phyloP scores from a whole-genome alignment of 2,797 vertebrate species.

The Galaxias olidus region DNA sequence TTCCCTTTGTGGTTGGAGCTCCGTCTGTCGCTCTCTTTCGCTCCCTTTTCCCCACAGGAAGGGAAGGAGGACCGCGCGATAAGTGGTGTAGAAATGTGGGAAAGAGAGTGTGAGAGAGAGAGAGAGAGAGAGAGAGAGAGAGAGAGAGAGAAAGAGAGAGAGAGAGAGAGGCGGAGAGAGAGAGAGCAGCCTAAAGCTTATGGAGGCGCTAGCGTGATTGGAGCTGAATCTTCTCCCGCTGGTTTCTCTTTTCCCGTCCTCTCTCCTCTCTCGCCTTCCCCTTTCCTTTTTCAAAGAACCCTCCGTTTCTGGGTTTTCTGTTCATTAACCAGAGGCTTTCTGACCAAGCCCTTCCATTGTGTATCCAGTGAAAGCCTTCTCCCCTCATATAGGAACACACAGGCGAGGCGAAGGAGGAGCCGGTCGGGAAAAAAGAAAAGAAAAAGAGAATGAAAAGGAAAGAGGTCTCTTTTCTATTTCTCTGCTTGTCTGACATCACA shows the following conservation, averaged over 20 bases:
- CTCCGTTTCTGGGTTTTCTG: slow-evolving; percentile 43
- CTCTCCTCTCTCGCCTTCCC: slow-evolving; percentile 33
- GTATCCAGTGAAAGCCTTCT: slow-evolving; percentile 36
- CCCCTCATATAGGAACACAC: slow-evolving; percentile 24
- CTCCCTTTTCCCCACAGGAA: slow-evolving; percentile 1
- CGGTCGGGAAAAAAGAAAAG: too few relatives aligned
- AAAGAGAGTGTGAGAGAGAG: background rate
- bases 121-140: slow-evolving; percentile 5
- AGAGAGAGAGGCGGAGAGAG: slow-evolving; percentile 12
- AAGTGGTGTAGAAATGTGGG: background rate
- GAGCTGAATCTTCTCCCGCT: slow-evolving; percentile 19
- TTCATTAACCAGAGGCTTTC: slow-evolving; percentile 53
- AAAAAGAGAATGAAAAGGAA: slow-evolving; percentile 6
- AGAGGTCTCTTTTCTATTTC: slow-evolving; percentile 17
- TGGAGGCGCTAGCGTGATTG: too few relatives aligned
- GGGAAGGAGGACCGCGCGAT: too few relatives aligned
- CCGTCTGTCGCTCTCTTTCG: background rate
- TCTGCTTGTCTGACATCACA: slow-evolving; percentile 41
- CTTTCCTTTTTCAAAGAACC: slow-evolving; percentile 16
- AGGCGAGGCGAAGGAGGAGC: slow-evolving; percentile 25
- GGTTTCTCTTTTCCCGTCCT: slow-evolving; percentile 6
- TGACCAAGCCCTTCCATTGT: slow-evolving; percentile 42
- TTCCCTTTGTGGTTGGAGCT: background rate
- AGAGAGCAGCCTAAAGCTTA: slow-evolving; percentile 31
- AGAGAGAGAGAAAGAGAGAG: slow-evolving; percentile 17